Base-by-base conservation (phyloP, 2,113 vertebrate genomes). In the Callionymus lyra region DNA sequence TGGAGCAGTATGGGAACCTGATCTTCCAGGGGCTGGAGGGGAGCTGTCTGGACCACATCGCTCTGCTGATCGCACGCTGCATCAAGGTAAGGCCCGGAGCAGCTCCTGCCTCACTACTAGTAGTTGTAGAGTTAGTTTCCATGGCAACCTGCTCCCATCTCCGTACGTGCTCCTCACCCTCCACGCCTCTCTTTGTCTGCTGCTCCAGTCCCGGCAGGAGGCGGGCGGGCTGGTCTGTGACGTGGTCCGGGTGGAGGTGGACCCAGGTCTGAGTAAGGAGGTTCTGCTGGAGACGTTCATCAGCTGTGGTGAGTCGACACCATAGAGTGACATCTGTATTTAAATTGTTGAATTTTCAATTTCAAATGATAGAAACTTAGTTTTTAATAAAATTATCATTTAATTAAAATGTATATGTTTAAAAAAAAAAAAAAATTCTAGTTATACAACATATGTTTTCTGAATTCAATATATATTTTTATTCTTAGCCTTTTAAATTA, bases 11-110 rank as follows among this genome's bases (percentile, higher is more conserved):
- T 15, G 90, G 64, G 11, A 97, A 87, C 68, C 87, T 97, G 38
- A 91, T 94, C 76, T 93, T 97, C 51, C 93, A 97, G 6, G 90
- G 92, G 53, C 89, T 93, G 31, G 91, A 97, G 76, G 93, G 91
- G 75, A 94, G 94, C 77, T 87, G 91, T 57, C 92, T 94, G 77
- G 91, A 91, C 53, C 86, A 91, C 56, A 76, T 96, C 46, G 90
- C 88, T 1, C 50, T 72, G 52, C 86, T 91, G 80, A 84, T 97
- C 19, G 88, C 93, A 0, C 69, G 77, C 69, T 90, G 86, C 79
- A 83, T 97, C 39, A 65, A 77, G 71, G 75, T 78, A 39, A 6
- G 18, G 12, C 16, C 9, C n/a, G 8, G 41, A 27, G 4, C 21
- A 4, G 8, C 21, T 27, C 21, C 21, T 27, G n/a, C n/a, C n/a